Percentiles rank a stretch among this genome's conserved stretches.
Evolutionary conservation across 2,888 invertebrate genomes (phyloP).

Genomic region (Drosophila testacea): DNA sequence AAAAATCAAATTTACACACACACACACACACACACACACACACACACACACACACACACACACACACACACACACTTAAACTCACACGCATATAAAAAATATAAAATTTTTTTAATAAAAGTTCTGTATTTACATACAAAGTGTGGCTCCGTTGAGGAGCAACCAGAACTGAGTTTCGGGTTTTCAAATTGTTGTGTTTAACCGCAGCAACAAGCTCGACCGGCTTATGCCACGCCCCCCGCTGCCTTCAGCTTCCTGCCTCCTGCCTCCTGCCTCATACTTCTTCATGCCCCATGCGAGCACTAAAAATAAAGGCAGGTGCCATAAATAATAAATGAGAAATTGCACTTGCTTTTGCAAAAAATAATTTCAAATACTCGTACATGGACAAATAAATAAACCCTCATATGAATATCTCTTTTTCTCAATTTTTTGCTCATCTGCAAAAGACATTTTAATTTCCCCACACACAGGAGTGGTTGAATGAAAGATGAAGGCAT

Average conservation of each 20-base stretch:
- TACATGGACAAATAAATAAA: constrained; percentile 54
- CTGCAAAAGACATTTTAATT: constrained; percentile 19
- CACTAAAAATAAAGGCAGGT: constrained; percentile 70
- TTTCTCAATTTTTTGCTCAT: constrained; percentile 12
- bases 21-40: constrained; percentile 9
- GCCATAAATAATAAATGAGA: constrained; percentile 75
- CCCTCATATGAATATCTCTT: constrained; percentile 22
- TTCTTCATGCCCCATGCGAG: constrained; percentile 37
- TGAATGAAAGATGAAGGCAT: constrained; percentile 13
- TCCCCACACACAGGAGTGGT: constrained; percentile 4
- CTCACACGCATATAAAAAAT: constrained; percentile 19
- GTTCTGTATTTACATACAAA: constrained; percentile 75
- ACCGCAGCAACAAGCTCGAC: constrained; percentile 49
- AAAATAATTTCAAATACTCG: constrained; percentile 54
- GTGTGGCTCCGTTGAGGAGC: constrained; percentile 52
- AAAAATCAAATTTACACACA: constrained; percentile 41
- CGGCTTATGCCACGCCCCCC: constrained; percentile 5
- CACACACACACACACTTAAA: constrained; percentile 1
- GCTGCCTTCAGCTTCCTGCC: neutral
- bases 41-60: constrained; percentile 22
- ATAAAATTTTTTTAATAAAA: constrained; percentile 71
- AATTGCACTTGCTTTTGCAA: constrained; percentile 57
- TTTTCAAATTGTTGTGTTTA: constrained; percentile 52
- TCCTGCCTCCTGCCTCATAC: neutral
- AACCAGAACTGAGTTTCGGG: constrained; percentile 21